phyloP scores from a whole-genome alignment of 2,113 vertebrate species.

The Porphyrio hochstetteri region DNA sequence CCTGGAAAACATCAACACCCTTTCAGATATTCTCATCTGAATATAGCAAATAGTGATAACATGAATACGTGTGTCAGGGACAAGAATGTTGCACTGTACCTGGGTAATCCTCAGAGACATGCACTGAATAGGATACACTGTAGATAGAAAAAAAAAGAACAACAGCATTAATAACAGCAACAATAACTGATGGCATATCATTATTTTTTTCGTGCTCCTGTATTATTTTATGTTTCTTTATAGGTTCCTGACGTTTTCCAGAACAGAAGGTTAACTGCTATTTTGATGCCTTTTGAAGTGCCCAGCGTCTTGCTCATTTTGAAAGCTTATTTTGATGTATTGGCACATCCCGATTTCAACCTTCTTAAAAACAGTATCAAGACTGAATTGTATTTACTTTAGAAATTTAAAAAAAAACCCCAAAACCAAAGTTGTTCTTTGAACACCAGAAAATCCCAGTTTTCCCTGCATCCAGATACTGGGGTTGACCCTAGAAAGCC shows the following conservation, averaged over 20 bases:
- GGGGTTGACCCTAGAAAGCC: not conserved
- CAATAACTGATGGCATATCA: not conserved
- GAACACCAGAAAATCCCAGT: not conserved
- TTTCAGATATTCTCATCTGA: not conserved
- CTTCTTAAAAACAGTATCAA: not conserved
- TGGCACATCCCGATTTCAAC: not conserved
- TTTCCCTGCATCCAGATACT: not conserved
- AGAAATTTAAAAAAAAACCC: not conserved
- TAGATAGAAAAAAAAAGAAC: conserved; percentile 25
- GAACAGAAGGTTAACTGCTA: conserved; percentile 18
- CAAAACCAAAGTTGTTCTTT: not conserved
- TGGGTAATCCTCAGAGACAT: conserved; percentile 92
- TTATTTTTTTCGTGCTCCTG: not conserved
- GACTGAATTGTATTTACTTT: not conserved
- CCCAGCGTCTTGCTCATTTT: not conserved
- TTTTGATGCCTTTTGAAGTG: conserved; percentile 43
- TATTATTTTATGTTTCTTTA: conserved; percentile 43
- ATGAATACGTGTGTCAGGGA: not conserved
- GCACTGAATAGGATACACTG: conserved; percentile 88
- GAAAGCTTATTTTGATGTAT: not conserved
- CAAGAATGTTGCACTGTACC: conserved; percentile 73
- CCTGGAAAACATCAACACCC: not conserved
- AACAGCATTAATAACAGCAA: conserved; percentile 23
- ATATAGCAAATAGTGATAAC: not conserved
- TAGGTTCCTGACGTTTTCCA: not conserved